These are phyloP conservation scores for Ctenoplectra terminalis DNA, from an alignment of 1,140 invertebrate genomes.

Conservation along the genomic window DNA sequence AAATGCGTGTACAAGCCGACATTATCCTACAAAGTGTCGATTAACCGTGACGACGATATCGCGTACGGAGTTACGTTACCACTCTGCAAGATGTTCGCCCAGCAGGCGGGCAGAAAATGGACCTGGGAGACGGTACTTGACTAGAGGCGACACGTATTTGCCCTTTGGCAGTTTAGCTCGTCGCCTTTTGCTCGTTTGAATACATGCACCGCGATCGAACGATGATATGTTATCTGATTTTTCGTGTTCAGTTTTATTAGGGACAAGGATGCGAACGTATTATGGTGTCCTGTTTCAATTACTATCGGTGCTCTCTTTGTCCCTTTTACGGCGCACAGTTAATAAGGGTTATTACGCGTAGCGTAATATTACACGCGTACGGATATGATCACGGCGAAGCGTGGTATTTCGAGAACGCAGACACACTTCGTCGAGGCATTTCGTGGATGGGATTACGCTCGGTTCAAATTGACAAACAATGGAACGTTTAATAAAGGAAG, in stretches of 20 bases:
- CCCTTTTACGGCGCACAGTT: conserved; percentile 35
- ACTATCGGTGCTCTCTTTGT: conserved; percentile 35
- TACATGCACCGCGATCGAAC: conserved; percentile 14
- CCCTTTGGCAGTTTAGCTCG: conserved; percentile 28
- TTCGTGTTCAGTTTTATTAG: conserved; percentile 26
- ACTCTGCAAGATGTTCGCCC: conserved; percentile 39
- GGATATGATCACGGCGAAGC: too few species aligned
- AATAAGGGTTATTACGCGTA: conserved; percentile 42
- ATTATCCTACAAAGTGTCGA: conserved; percentile 70
- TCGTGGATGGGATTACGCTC: not conserved
- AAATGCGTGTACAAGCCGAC: conserved; percentile 34
- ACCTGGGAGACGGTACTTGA: conserved; percentile 31
- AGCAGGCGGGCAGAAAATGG: conserved; percentile 51
- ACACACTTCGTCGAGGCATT: not conserved
- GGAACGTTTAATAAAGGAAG: too few species aligned
- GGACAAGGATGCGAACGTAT: conserved; percentile 21
- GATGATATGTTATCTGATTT: conserved; percentile 51
- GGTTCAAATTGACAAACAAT: not conserved
- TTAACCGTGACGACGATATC: conserved; percentile 63
- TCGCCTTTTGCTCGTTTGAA: conserved; percentile 12
- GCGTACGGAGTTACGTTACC: conserved; percentile 46
- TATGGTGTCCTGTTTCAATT: conserved; percentile 60
- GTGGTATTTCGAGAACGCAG: conserved; percentile 1
- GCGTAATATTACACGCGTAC: conserved; percentile 22
- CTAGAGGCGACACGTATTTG: conserved; percentile 28